Evolutionary conservation across 1,140 invertebrate species (phyloP).

Genomic region (Streblospio benedicti): DNA sequence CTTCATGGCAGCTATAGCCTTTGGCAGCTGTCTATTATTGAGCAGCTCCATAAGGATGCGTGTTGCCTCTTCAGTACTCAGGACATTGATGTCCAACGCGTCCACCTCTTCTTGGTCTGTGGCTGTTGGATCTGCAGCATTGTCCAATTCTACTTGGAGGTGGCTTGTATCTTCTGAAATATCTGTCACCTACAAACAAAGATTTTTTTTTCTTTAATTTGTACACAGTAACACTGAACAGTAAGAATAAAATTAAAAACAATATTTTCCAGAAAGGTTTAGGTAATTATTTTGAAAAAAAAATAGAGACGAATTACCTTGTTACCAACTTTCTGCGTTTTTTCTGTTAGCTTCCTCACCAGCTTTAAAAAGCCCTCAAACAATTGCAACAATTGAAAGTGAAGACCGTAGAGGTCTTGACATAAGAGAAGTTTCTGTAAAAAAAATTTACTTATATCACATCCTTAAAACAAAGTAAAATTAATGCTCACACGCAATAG

Average conservation of each 20-base stretch:
- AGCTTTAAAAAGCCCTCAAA: constrained; percentile 88
- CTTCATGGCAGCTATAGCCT: no score
- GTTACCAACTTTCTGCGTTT: constrained; percentile 45
- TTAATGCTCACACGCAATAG: not conserved
- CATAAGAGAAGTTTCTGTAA: constrained; percentile 60
- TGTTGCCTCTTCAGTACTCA: no score
- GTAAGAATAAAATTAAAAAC: not conserved
- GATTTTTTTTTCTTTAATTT: constrained; percentile 5
- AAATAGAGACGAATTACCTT: not conserved
- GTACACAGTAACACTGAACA: not conserved
- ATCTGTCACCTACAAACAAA: not conserved
- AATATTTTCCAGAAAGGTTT: no score
- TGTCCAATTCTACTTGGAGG: no score
- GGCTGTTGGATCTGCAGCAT: no score
- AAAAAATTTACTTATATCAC: constrained; percentile 3
- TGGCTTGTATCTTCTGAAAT: not conserved
- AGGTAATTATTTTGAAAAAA: no score
- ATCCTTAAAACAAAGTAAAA: no score
- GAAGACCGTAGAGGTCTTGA: constrained; percentile 77
- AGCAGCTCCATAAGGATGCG: no score
- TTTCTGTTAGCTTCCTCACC: constrained; percentile 55
- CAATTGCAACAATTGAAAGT: constrained; percentile 83
- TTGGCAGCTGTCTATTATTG: no score
- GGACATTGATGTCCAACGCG: no score
- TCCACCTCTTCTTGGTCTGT: no score